phyloP scores from a whole-genome alignment of 2,797 vertebrate genomes.

The Simalia tracyae region DNA sequence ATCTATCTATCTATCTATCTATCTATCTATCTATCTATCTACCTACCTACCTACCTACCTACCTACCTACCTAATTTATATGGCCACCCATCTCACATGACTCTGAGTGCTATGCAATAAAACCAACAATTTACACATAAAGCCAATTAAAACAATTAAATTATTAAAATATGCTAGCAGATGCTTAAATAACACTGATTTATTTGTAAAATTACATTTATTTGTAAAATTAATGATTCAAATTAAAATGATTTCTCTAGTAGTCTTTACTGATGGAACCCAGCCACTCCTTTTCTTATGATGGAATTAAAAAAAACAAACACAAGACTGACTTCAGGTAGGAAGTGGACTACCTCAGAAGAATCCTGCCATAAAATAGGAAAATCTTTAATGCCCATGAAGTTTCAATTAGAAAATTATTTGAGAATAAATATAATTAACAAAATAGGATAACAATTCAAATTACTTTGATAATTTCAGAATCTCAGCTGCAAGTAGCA shows the following conservation, averaged over 20 bases:
- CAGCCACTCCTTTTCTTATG: conserved; percentile 6
- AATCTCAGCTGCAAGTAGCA: not conserved
- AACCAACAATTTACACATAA: not conserved
- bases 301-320: no score
- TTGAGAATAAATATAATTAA: not conserved
- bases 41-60: not conserved
- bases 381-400: conserved; percentile 11
- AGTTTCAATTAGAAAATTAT: not conserved
- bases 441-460: not conserved
- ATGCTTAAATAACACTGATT: not conserved
- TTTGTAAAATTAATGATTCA: not conserved
- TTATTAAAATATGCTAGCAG: not conserved
- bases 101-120: not conserved
- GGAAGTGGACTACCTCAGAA: not conserved
- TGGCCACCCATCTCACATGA: not conserved
- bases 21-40: not conserved
- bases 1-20: not conserved
- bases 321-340: not conserved
- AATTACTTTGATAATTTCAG: not conserved
- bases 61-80: not conserved
- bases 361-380: not conserved
- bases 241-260: not conserved
- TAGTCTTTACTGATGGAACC: not conserved
- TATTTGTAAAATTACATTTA: not conserved
- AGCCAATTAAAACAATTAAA: not conserved